Percentiles rank a stretch among this genome's conserved stretches.
Conservation (phyloP, 2,888 invertebrate species). For the Drosophila hawaiiensis region DNA sequence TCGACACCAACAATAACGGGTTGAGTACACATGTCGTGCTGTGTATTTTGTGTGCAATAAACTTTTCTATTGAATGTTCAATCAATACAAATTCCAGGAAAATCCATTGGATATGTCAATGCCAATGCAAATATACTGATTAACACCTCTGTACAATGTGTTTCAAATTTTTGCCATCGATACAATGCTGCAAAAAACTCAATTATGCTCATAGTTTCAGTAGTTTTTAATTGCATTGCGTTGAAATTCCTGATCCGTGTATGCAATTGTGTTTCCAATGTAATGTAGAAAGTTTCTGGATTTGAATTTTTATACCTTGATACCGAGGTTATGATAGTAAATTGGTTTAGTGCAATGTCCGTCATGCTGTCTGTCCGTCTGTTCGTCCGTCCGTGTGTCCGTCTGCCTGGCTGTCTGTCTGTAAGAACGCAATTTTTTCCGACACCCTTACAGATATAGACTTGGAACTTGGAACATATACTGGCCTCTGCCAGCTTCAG, state of each 20-base stretch:
- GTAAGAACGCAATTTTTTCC: no score
- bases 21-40: background rate
- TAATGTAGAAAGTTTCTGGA: background rate
- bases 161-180: slow-evolving; percentile 26
- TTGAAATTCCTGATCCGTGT: no score
- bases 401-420: no score
- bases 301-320: background rate
- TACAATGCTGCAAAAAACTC: slow-evolving; percentile 9
- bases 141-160: slow-evolving; percentile 18
- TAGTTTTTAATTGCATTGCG: slow-evolving; percentile 23
- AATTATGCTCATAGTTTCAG: slow-evolving; percentile 13
- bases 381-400: background rate
- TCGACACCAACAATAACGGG: background rate
- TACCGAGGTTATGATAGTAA: background rate
- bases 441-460: background rate
- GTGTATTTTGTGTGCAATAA: slow-evolving; percentile 14
- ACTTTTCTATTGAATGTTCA: background rate
- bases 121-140: slow-evolving; percentile 19
- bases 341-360: background rate
- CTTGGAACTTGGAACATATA: background rate
- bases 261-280: background rate
- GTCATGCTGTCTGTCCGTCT: background rate
- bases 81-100: slow-evolving; percentile 6
- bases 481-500: background rate
- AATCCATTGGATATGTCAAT: background rate